Conservation (phyloP, 2,113 vertebrate genomes). For the Oreochromis tanganicae region DNA sequence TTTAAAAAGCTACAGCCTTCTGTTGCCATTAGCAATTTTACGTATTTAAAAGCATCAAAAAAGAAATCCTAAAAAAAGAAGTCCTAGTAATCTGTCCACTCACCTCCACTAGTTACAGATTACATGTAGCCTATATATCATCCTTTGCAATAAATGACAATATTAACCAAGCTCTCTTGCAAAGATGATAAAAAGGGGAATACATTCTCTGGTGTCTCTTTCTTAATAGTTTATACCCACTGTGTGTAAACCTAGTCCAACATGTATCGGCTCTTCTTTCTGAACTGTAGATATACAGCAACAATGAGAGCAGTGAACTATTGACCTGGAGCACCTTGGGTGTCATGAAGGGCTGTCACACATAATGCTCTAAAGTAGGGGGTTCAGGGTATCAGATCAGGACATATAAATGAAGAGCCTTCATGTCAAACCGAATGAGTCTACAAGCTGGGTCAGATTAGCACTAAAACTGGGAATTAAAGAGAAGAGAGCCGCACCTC, state of each 20-base stretch:
- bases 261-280: no score
- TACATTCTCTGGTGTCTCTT: no score
- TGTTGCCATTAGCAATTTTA: neutral
- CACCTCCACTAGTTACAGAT: no score
- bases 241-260: no score
- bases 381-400: neutral
- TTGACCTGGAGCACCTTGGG: neutral
- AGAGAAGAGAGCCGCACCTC: neutral
- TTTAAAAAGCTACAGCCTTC: neutral
- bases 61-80: no score
- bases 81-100: no score
- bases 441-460: neutral
- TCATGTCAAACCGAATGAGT: neutral
- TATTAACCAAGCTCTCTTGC: no score
- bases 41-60: fast-evolving
- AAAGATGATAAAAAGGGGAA: no score
- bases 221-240: no score
- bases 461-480: neutral
- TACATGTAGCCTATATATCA: no score
- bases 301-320: neutral
- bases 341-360: neutral
- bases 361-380: neutral
- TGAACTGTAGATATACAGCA: neutral
- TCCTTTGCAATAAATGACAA: no score
- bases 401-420: neutral